phyloP scores from a whole-genome alignment of 2,888 invertebrate species.

The Brachyptera risi region DNA sequence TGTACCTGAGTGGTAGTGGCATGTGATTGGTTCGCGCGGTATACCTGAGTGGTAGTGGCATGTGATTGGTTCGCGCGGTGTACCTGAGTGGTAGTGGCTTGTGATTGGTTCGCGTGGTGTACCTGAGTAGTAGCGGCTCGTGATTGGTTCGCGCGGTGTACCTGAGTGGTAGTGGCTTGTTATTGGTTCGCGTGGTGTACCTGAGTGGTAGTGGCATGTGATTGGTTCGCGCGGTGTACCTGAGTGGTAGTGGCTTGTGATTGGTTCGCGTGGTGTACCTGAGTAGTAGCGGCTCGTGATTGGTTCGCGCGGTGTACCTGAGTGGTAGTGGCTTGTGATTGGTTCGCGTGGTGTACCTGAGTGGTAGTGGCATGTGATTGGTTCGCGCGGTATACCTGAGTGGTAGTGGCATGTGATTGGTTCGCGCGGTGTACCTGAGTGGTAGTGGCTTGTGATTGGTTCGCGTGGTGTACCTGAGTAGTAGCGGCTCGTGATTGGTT shows the following conservation, averaged over 20 bases:
- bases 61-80: too few species aligned
- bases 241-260: constrained; percentile 70
- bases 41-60: constrained; percentile 71
- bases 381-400: constrained; percentile 63
- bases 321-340: constrained; percentile 71
- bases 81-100: constrained; percentile 73
- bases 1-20: constrained; percentile 69
- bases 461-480: constrained; percentile 68
- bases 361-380: constrained; percentile 70
- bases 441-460: too few species aligned
- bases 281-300: constrained; percentile 71
- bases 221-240: too few species aligned
- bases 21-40: too few species aligned
- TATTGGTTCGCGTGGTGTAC: too few species aligned
- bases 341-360: constrained; percentile 65
- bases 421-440: constrained; percentile 65
- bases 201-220: constrained; percentile 72
- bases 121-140: constrained; percentile 72
- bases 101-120: too few species aligned
- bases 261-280: too few species aligned
- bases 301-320: too few species aligned
- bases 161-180: constrained; percentile 74
- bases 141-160: too few species aligned
- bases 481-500: constrained; percentile 68
- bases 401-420: too few species aligned